Conservation (phyloP, 1,140 invertebrate genomes). For the Laodelphax striatellus region DNA sequence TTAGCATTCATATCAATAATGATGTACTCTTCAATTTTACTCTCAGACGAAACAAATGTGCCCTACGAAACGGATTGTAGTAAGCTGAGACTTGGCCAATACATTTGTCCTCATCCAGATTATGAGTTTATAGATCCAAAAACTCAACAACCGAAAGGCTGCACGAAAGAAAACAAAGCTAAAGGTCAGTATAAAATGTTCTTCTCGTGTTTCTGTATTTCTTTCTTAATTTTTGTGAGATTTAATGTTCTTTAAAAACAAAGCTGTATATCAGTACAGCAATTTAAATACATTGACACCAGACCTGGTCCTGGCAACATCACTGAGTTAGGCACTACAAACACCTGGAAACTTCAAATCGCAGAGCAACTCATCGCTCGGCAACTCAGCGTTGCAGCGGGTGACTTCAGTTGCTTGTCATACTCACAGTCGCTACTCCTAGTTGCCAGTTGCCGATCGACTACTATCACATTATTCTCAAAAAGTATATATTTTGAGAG, state of each 20-base stretch:
- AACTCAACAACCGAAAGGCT: constrained; percentile 79
- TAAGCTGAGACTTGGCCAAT: constrained; percentile 68
- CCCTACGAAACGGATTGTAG: constrained; percentile 41
- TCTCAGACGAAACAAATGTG: not conserved
- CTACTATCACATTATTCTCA: too few relatives aligned
- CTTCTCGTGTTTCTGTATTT: not conserved
- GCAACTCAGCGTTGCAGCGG: too few relatives aligned
- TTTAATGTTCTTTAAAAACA: not conserved
- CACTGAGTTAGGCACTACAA: too few relatives aligned
- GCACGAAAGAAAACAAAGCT: constrained; percentile 65
- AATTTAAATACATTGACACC: not conserved
- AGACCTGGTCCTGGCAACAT: too few relatives aligned
- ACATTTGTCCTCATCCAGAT: constrained; percentile 69
- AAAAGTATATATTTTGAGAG: too few relatives aligned
- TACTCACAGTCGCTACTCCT: too few relatives aligned
- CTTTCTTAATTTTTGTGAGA: not conserved
- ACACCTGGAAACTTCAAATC: too few relatives aligned
- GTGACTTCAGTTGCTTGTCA: too few relatives aligned
- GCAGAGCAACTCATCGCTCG: too few relatives aligned
- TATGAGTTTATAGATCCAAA: constrained; percentile 71
- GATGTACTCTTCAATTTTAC: not conserved
- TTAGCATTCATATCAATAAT: too few relatives aligned
- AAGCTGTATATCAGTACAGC: not conserved
- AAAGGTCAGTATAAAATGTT: constrained; percentile 42
- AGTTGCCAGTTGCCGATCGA: too few relatives aligned